A percentile compares a stretch with the other conserved stretches of the same genome.
phyloP scores from a whole-genome alignment of 2,888 invertebrate species.

The Cancer borealis region DNA sequence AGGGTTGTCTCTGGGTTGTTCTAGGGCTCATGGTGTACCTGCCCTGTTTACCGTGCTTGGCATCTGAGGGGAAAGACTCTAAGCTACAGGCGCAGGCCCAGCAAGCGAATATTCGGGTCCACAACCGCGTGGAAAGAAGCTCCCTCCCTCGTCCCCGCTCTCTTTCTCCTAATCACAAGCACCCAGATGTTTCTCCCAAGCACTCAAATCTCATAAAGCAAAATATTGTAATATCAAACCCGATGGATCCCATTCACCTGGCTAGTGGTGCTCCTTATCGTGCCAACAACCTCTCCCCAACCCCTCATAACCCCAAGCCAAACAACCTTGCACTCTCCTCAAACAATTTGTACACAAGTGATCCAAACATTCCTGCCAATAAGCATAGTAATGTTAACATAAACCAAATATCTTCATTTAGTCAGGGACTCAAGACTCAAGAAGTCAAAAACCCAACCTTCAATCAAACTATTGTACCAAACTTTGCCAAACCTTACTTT shows the following conservation, averaged over 20 bases:
- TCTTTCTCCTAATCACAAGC: constrained; percentile 76
- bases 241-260: constrained; percentile 71
- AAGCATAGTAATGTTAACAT: constrained; percentile 65
- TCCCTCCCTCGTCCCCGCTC: constrained; percentile 76
- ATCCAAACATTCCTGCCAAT: constrained; percentile 61
- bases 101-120: constrained; percentile 78
- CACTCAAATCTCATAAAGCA: constrained; percentile 65
- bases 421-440: constrained; percentile 54
- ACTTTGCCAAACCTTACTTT: constrained; percentile 78
- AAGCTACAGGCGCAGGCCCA: constrained; percentile 78
- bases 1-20: constrained; percentile 76
- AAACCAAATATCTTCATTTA: constrained; percentile 49
- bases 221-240: constrained; percentile 67
- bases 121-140: constrained; percentile 74
- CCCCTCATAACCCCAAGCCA: constrained; percentile 57
- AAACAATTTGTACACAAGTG: constrained; percentile 53
- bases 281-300: constrained; percentile 60
- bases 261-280: constrained; percentile 71
- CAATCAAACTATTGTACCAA: constrained; percentile 78
- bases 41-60: constrained; percentile 79
- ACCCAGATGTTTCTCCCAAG: constrained; percentile 65
- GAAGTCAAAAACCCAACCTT: constrained; percentile 77
- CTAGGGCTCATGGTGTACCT: constrained; percentile 79
- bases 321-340: constrained; percentile 65
- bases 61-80: constrained; percentile 78